Conservation (phyloP, 2,888 invertebrate species). For the Campoplex nolae region DNA sequence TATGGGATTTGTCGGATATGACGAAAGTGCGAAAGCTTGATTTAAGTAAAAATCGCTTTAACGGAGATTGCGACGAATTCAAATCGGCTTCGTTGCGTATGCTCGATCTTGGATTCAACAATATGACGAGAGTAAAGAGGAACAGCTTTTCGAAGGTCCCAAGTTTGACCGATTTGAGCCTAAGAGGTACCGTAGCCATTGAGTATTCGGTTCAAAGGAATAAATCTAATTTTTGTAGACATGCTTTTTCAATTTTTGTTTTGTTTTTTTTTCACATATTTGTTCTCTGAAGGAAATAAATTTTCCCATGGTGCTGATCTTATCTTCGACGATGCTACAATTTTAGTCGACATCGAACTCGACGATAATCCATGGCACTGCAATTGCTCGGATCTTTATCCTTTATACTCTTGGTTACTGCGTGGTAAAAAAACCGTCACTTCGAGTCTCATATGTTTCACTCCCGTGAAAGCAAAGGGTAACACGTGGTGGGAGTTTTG, state of each 20-base stretch:
- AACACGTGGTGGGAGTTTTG: constrained; percentile 85
- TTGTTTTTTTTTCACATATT: not conserved
- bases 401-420: constrained; percentile 87
- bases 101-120: constrained; percentile 86
- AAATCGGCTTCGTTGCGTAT: constrained; percentile 87
- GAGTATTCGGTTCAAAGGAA: not conserved
- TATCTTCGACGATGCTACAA: constrained; percentile 87
- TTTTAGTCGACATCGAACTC: constrained; percentile 86
- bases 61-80: constrained; percentile 87
- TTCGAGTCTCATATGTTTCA: constrained; percentile 87
- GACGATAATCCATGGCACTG: constrained; percentile 91
- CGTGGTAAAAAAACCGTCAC: constrained; percentile 86
- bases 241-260: not conserved
- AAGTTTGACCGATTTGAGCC: constrained; percentile 87
- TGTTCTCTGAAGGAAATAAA: constrained; percentile 86
- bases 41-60: constrained; percentile 88
- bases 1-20: constrained; percentile 78
- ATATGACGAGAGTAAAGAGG: constrained; percentile 87
- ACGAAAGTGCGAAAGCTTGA: constrained; percentile 87
- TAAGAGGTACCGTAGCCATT: constrained; percentile 78
- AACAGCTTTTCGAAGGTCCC: constrained; percentile 87
- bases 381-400: constrained; percentile 88
- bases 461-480: constrained; percentile 87
- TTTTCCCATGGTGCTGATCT: constrained; percentile 87
- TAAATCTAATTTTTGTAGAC: not conserved